Percentiles rank a stretch among this genome's conserved stretches.
Conservation (phyloP, 2,113 vertebrate genomes). For the Bubo bubo region DNA sequence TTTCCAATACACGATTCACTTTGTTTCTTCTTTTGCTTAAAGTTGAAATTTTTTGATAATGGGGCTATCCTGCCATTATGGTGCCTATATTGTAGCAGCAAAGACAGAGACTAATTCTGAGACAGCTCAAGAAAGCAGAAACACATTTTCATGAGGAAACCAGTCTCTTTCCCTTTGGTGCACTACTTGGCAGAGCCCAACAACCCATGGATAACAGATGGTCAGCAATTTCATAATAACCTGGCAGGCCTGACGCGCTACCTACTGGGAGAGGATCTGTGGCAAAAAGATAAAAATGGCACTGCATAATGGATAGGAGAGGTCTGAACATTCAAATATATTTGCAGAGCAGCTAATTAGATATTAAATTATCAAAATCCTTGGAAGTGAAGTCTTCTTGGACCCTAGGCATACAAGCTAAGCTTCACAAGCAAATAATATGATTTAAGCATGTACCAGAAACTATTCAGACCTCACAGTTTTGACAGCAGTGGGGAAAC, state of each 20-base stretch:
- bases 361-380: not conserved
- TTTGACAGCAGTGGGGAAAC: not conserved
- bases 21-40: not conserved
- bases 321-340: not conserved
- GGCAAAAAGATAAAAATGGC: not conserved
- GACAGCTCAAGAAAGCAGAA: not conserved
- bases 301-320: not conserved
- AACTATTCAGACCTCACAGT: not conserved
- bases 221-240: not conserved
- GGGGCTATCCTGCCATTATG: no score
- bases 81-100: not conserved
- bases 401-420: not conserved
- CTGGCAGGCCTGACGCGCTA: not conserved
- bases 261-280: not conserved
- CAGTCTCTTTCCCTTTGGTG: not conserved
- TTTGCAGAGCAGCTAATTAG: not conserved
- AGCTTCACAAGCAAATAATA: not conserved
- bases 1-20: not conserved
- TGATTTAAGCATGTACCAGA: not conserved
- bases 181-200: not conserved
- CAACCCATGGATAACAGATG: not conserved
- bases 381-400: not conserved
- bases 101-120: not conserved
- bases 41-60: no score
- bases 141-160: not conserved